Conservation (phyloP, 1,140 invertebrate species). For the Potamilus streckersoni region DNA sequence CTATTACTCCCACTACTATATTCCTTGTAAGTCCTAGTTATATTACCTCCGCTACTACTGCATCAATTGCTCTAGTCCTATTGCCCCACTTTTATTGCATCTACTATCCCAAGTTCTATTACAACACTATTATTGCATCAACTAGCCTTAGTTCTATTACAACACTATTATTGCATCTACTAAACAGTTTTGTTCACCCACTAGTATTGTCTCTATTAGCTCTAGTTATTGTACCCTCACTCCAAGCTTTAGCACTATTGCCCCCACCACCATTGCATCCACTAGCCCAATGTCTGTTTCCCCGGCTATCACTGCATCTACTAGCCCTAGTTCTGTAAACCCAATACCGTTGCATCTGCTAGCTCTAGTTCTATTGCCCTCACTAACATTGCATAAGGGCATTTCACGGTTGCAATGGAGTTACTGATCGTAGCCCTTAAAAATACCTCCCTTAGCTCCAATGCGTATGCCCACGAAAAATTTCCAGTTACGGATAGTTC, state of each 20-base stretch:
- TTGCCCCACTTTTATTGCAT: not conserved
- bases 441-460: no score
- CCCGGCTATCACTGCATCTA: not conserved
- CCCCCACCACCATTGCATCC: not conserved
- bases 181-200: not conserved
- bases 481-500: no score
- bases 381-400: not conserved
- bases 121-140: not conserved
- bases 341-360: not conserved
- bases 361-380: not conserved
- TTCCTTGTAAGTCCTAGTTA: not conserved
- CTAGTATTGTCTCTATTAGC: not conserved
- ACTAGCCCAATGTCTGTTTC: not conserved
- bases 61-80: not conserved
- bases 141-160: not conserved
- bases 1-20: no score
- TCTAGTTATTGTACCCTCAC: slow-evolving; percentile 1
- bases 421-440: no score
- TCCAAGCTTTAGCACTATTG: not conserved
- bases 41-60: not conserved
- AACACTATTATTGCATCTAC: not conserved
- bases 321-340: not conserved
- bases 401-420: no score
- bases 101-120: not conserved
- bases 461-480: no score